These are phyloP conservation scores for Parazoanthus swiftii DNA, from an alignment of 92 coral and sea anemone species.

Conservation along the genomic window DNA sequence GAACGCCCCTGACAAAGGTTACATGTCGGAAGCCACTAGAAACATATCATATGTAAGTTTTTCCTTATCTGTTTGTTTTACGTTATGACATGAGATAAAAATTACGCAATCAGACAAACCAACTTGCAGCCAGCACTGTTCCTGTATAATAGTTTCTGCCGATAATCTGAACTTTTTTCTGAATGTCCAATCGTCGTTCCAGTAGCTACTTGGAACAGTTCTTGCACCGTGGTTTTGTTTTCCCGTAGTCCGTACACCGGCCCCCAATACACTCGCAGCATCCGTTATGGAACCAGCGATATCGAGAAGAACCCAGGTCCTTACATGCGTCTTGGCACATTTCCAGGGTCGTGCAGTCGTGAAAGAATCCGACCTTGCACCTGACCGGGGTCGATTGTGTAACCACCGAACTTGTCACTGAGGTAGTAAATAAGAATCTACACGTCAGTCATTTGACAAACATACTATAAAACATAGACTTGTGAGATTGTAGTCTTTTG, in stretches of 20 bases:
- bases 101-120: too few relatives aligned
- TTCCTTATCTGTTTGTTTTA: too few relatives aligned
- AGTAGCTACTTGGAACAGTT: constrained; percentile 8
- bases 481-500: too few relatives aligned
- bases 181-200: neutral
- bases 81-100: too few relatives aligned
- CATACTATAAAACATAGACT: too few relatives aligned
- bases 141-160: neutral
- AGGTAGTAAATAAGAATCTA: too few relatives aligned
- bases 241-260: constrained; percentile 60
- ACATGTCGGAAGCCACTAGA: too few relatives aligned
- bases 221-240: constrained; percentile 1
- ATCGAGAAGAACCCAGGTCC: constrained; percentile 65
- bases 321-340: constrained; percentile 52
- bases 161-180: too few relatives aligned
- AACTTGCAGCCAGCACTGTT: too few relatives aligned
- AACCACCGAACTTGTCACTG: neutral
- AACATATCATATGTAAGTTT: too few relatives aligned
- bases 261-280: constrained; percentile 76
- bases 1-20: too few relatives aligned
- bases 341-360: constrained; percentile 52
- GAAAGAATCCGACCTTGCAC: constrained; percentile 70
- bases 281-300: constrained; percentile 82
- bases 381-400: neutral
- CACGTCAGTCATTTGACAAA: too few relatives aligned